Percentiles rank a stretch among this genome's conserved stretches.
Evolutionary conservation across 2,797 vertebrate species (phyloP).

Genomic region (Mormyrops attenuatus): DNA sequence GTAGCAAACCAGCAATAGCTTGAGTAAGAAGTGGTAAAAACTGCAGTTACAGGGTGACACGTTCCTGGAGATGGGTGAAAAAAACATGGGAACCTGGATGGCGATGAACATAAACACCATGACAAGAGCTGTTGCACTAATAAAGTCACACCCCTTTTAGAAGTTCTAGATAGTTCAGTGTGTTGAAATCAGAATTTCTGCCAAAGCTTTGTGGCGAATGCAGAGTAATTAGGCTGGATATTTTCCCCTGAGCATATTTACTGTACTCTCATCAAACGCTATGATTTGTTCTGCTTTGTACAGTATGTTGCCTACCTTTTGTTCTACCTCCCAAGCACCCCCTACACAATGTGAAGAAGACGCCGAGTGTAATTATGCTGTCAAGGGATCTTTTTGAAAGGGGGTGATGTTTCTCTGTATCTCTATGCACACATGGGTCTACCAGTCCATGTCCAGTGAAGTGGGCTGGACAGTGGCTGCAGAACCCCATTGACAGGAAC

Average conservation of each 20-base stretch:
- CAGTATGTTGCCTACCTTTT: background rate
- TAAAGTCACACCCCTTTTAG: background rate
- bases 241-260: background rate
- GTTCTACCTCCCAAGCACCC: background rate
- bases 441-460: constrained; percentile 43
- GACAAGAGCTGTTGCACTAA: background rate
- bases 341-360: background rate
- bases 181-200: background rate
- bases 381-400: background rate
- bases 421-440: background rate
- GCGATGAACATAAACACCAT: background rate
- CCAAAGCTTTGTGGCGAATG: background rate
- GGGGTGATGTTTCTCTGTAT: background rate
- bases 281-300: background rate
- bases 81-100: background rate
- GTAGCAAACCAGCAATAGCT: background rate
- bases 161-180: background rate
- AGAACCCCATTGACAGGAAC: constrained; percentile 73
- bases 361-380: background rate
- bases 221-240: background rate
- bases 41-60: background rate
- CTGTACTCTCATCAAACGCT: background rate
- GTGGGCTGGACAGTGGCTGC: constrained; percentile 56
- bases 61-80: background rate
- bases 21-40: background rate